Evolutionary conservation across 2,797 vertebrate genomes (phyloP).

Genomic region (Sebastes nivosus): DNA sequence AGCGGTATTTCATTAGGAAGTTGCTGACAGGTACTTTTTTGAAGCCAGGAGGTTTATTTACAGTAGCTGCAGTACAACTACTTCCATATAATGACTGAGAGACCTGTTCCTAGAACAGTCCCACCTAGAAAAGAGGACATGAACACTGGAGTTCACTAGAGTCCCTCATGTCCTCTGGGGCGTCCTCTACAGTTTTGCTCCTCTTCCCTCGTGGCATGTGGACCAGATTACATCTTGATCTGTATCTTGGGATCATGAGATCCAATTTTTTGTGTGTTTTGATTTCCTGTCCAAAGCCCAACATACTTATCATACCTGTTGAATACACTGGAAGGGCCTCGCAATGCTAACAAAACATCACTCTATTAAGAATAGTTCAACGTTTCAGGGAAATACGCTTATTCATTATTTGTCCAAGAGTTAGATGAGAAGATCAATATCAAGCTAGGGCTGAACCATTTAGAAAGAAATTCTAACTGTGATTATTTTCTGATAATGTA

Average conservation of each 20-base stretch:
- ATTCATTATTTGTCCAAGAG: not conserved
- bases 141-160: not conserved
- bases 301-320: not conserved
- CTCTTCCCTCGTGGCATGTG: not conserved
- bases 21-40: slow-evolving; percentile 35
- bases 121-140: not conserved
- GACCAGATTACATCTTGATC: not conserved
- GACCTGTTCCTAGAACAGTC: not conserved
- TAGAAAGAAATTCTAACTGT: fast-evolving
- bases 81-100: slow-evolving; percentile 3
- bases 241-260: not conserved
- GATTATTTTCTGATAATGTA: too few relatives aligned
- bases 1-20: slow-evolving; percentile 21
- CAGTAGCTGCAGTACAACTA: not conserved
- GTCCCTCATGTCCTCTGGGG: not conserved
- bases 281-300: not conserved
- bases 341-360: not conserved
- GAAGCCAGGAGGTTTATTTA: slow-evolving; percentile 21
- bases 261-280: not conserved
- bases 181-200: not conserved
- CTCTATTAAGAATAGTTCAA: not conserved
- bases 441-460: too few relatives aligned
- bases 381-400: not conserved
- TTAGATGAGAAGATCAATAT: not conserved
- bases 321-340: not conserved